Conservation (phyloP, 2,888 invertebrate species). For the Microctonus brassicae region DNA sequence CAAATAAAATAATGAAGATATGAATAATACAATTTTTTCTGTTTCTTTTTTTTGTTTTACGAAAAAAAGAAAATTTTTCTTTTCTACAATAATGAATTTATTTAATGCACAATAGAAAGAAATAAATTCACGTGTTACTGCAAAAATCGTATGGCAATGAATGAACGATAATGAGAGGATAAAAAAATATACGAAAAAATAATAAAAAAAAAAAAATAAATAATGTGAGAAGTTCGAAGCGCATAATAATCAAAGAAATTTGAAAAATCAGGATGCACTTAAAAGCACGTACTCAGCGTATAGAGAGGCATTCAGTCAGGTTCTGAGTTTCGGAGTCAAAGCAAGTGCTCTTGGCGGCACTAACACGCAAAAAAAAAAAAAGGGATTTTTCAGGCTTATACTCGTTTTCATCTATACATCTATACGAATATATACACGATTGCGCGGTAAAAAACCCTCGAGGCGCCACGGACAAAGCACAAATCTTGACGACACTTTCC, state of each 20-base stretch:
- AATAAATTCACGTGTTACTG: background rate
- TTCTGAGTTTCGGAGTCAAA: conserved; percentile 60
- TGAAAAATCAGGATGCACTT: conserved; percentile 61
- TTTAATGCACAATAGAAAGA: background rate
- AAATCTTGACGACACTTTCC: conserved; percentile 33
- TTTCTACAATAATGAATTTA: too few relatives aligned
- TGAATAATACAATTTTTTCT: too few relatives aligned
- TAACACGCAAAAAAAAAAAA: conserved; percentile 45
- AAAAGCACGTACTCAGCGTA: conserved; percentile 60
- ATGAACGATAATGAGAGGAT: background rate
- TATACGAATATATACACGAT: conserved; percentile 26
- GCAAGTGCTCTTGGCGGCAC: conserved; percentile 64
- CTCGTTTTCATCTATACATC: conserved; percentile 21
- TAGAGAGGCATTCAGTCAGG: conserved; percentile 42
- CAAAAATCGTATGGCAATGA: background rate
- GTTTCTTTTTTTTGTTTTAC: too few relatives aligned
- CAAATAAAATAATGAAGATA: too few relatives aligned
- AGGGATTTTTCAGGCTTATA: conserved; percentile 35
- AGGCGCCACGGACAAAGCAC: conserved; percentile 31
- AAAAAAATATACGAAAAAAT: too few relatives aligned
- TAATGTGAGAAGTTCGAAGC: conserved; percentile 40
- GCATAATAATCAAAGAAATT: conserved; percentile 55
- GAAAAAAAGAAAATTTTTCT: too few relatives aligned
- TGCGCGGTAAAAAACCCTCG: conserved; percentile 35
- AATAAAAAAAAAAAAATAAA: conserved; percentile 9